Percentiles rank a stretch among this genome's conserved stretches.
Conservation (phyloP, 2,888 invertebrate genomes). For the Drosophila gaucha region DNA sequence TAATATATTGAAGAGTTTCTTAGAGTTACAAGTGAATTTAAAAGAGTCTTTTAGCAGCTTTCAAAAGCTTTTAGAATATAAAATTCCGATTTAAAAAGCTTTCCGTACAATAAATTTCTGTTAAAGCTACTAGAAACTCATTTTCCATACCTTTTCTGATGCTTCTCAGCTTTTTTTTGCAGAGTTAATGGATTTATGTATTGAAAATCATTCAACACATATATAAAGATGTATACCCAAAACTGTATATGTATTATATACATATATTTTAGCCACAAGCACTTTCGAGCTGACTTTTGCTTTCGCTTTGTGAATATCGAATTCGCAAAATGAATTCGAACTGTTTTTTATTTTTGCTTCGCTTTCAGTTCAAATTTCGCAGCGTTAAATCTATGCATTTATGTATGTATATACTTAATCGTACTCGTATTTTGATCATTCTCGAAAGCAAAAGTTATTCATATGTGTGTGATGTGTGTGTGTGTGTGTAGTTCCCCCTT, state of each 20-base stretch:
- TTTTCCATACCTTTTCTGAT: too few relatives aligned
- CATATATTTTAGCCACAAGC: background rate
- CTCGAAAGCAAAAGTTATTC: constrained; percentile 63
- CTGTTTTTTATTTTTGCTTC: constrained; percentile 7
- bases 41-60: too few relatives aligned
- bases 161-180: too few relatives aligned
- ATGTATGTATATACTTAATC: constrained; percentile 2
- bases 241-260: background rate
- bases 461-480: background rate
- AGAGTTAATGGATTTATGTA: too few relatives aligned
- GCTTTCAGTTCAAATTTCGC: constrained; percentile 26
- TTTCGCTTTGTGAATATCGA: constrained; percentile 20
- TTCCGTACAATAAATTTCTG: too few relatives aligned
- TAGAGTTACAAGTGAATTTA: too few relatives aligned
- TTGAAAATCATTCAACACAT: background rate
- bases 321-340: background rate
- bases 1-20: too few relatives aligned
- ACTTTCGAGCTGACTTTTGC: constrained; percentile 23
- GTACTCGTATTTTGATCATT: constrained; percentile 43
- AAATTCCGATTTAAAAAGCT: too few relatives aligned
- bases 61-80: too few relatives aligned
- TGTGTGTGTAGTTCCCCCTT: constrained; percentile 2
- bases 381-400: background rate
- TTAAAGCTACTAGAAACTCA: too few relatives aligned
- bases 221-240: background rate